Conservation (phyloP, 2,113 vertebrate species). For the Hippocampus mohnikei region DNA sequence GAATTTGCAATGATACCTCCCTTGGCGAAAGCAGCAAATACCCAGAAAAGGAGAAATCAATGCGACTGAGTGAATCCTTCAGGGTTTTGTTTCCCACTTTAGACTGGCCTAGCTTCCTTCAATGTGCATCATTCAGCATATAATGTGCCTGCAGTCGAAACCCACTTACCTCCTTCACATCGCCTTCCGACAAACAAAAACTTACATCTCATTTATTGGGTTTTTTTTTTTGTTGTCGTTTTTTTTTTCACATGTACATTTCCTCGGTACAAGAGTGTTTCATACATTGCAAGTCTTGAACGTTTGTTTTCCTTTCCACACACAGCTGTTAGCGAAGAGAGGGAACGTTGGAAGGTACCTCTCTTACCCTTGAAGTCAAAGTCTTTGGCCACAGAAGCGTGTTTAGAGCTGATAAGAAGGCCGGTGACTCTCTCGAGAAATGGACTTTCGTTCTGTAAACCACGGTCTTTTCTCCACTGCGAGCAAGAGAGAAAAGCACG, state of each 20-base stretch:
- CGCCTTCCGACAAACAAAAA: constrained; percentile 15
- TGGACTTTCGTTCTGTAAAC: constrained; percentile 48
- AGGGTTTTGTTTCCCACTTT: constrained; percentile 35
- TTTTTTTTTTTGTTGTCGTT: background rate
- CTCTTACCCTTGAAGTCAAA: constrained; percentile 54
- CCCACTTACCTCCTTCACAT: constrained; percentile 11
- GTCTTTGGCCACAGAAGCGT: constrained; percentile 48
- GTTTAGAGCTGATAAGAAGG: constrained; percentile 61
- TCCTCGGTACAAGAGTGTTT: constrained; percentile 28
- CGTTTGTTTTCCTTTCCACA: constrained; percentile 28
- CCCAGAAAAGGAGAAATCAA: constrained; percentile 17
- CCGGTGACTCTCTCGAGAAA: constrained; percentile 39
- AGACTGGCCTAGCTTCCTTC: constrained; percentile 16
- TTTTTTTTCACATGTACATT: constrained; percentile 23
- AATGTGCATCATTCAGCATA: constrained; percentile 36
- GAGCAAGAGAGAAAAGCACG: constrained; percentile 26
- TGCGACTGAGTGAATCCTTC: constrained; percentile 23
- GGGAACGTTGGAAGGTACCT: constrained; percentile 16
- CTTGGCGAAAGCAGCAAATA: constrained; percentile 13
- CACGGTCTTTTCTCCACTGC: constrained; percentile 32
- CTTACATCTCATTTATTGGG: constrained; percentile 16
- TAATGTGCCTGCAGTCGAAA: constrained; percentile 14
- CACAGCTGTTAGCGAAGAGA: constrained; percentile 30
- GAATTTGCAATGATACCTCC: constrained; percentile 8
- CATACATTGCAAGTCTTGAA: constrained; percentile 34